Percentiles rank a stretch among this genome's conserved stretches.
Conservation (phyloP, 2,113 vertebrate genomes). For the Neodon shergylaensis region DNA sequence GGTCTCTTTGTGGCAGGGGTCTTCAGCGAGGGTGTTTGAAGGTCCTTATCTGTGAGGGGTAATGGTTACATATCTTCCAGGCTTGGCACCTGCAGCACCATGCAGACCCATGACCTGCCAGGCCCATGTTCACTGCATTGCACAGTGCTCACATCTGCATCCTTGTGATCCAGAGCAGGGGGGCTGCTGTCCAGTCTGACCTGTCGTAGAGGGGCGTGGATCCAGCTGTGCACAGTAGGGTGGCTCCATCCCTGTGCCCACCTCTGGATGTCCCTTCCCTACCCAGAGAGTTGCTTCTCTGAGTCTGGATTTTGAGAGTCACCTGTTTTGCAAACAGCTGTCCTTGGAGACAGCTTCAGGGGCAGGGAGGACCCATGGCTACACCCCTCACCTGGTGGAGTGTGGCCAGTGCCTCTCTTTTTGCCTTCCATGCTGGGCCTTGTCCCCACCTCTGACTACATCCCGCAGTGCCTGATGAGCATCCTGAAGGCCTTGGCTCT, state of each 20-base stretch:
- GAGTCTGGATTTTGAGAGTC: background rate
- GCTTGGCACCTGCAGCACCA: accelerated
- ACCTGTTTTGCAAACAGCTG: background rate
- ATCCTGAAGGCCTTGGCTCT: background rate
- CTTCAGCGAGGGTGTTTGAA: background rate
- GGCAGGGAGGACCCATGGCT: accelerated
- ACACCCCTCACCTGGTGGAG: too few relatives aligned
- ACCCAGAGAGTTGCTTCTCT: background rate
- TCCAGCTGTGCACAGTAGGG: accelerated
- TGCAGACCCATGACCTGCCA: too few relatives aligned
- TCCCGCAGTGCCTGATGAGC: background rate
- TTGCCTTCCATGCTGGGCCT: background rate
- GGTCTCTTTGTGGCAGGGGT: background rate
- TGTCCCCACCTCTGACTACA: accelerated
- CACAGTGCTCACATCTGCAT: accelerated
- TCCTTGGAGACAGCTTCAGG: too few relatives aligned
- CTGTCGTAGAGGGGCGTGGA: accelerated
- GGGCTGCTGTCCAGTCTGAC: background rate
- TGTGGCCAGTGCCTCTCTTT: background rate
- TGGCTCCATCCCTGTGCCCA: too few relatives aligned
- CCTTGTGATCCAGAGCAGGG: background rate
- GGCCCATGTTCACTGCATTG: background rate
- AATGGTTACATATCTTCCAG: accelerated
- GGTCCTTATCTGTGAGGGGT: background rate
- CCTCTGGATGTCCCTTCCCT: background rate